phyloP scores from a whole-genome alignment of 2,113 vertebrate species.

The Isurus oxyrinchus region DNA sequence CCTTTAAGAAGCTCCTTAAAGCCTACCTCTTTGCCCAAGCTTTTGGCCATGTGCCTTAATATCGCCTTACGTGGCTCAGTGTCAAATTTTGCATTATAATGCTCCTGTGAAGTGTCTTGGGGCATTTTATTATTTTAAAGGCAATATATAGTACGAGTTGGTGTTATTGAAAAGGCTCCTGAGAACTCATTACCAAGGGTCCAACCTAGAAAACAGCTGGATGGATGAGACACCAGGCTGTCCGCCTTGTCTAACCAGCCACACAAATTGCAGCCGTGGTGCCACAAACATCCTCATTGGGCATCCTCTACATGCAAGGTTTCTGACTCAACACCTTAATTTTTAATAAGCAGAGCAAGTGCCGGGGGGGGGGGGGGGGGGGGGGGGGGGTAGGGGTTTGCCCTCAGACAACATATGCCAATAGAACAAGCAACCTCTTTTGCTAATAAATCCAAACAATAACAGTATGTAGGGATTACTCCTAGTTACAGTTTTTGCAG shows the following conservation, averaged over 20 bases:
- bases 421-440: neutral
- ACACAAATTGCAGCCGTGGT: no score
- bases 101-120: no score
- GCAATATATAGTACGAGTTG: no score
- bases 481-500: neutral
- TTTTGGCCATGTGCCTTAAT: no score
- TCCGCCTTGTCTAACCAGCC: neutral
- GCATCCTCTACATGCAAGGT: no score
- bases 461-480: neutral
- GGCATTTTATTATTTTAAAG: no score
- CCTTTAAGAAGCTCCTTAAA: no score
- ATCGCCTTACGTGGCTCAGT: no score
- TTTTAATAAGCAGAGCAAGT: neutral
- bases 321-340: neutral
- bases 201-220: neutral
- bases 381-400: no score
- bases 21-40: no score
- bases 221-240: neutral
- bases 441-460: neutral
- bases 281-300: neutral
- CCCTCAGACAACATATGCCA: neutral
- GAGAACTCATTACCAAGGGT: neutral
- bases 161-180: neutral
- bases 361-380: no score
- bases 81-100: no score